A percentile compares a stretch with the other conserved stretches of the same genome.
These are phyloP conservation scores for Takifugu rubripes DNA, from an alignment of 2,797 vertebrate genomes.

Conservation along the genomic window DNA sequence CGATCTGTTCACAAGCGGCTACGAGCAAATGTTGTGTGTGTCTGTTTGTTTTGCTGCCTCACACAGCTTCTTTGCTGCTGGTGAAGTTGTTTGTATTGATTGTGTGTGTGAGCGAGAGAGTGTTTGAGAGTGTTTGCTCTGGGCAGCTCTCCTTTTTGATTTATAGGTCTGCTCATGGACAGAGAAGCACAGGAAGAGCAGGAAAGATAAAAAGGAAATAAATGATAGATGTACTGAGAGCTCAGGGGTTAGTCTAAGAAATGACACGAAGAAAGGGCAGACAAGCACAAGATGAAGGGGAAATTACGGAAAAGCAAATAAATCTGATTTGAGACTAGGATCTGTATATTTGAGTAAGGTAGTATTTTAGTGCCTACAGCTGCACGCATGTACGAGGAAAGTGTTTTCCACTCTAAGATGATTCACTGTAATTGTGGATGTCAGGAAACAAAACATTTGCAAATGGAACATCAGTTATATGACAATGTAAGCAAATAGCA, in stretches of 20 bases:
- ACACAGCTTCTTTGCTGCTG: neutral
- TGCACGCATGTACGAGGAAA: no score
- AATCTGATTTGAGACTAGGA: no score
- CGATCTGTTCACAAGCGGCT: neutral
- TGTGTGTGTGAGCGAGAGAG: slow-evolving; percentile 12
- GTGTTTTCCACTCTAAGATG: no score
- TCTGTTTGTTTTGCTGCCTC: slow-evolving; percentile 18
- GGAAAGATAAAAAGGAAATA: slow-evolving; percentile 19
- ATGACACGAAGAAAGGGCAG: neutral
- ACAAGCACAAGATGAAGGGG: neutral
- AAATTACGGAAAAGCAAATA: no score
- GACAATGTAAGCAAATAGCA: no score
- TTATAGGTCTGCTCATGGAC: slow-evolving; percentile 22
- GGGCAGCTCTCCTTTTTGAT: slow-evolving; percentile 20
- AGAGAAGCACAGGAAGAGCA: neutral
- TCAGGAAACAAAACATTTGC: no score
- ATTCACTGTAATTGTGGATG: no score
- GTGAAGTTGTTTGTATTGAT: slow-evolving; percentile 34
- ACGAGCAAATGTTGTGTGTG: neutral
- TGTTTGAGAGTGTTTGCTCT: slow-evolving; percentile 10
- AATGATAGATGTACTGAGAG: slow-evolving; percentile 11
- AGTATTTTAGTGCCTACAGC: no score
- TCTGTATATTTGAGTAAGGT: no score
- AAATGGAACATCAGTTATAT: no score
- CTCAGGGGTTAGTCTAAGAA: neutral